Conservation (phyloP, 2,113 vertebrate genomes). For the Ascaphus truei region DNA sequence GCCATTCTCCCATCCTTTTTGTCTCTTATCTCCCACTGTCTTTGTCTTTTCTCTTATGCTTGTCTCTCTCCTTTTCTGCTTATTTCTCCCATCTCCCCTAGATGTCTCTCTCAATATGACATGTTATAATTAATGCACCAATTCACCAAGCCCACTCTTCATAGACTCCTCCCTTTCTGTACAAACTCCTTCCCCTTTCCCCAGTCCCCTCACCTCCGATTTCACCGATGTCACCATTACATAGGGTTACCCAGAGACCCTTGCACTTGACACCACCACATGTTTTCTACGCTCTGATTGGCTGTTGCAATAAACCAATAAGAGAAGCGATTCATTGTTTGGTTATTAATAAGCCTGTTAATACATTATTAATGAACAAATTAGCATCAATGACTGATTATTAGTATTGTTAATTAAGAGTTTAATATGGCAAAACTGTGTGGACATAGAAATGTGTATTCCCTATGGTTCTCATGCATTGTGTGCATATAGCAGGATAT, state of each 20-base stretch:
- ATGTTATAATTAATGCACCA: conserved; percentile 6
- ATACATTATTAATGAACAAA: too few relatives aligned
- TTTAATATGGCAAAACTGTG: too few relatives aligned
- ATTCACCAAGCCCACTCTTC: background rate
- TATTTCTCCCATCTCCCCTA: background rate
- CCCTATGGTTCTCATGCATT: too few relatives aligned
- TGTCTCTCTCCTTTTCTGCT: background rate
- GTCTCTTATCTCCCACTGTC: background rate
- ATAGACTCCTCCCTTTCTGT: background rate
- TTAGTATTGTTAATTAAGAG: too few relatives aligned
- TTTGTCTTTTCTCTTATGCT: background rate
- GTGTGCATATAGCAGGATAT: too few relatives aligned
- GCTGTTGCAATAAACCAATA: conserved; percentile 24
- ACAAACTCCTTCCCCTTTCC: background rate
- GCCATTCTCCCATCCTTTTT: too few relatives aligned
- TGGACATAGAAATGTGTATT: too few relatives aligned
- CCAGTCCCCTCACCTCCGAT: background rate
- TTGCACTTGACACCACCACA: background rate
- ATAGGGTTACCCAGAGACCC: background rate
- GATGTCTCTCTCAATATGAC: conserved; percentile 18
- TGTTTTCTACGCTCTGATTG: conserved; percentile 29
- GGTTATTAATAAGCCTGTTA: background rate
- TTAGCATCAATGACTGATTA: too few relatives aligned
- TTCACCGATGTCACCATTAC: background rate
- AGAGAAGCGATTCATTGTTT: background rate